A percentile compares a stretch with the other conserved stretches of the same genome.
phyloP scores from a whole-genome alignment of 2,113 vertebrate species.

The Laterallus jamaicensis region DNA sequence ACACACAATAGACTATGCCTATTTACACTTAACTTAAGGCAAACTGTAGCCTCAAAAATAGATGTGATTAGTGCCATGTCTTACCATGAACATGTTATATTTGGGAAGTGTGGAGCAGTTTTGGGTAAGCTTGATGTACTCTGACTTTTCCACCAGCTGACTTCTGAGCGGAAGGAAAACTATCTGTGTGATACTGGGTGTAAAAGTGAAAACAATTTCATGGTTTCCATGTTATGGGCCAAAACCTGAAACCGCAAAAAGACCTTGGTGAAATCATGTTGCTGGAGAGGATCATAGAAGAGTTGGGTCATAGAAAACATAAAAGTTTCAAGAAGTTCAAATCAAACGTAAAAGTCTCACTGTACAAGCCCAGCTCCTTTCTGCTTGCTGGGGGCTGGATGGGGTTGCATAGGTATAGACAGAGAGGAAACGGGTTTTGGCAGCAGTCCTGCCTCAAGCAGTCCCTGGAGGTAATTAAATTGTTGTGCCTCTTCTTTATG shows the following conservation, averaged over 20 bases:
- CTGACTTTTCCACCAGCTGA: neutral
- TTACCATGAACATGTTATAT: neutral
- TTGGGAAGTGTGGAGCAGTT: neutral
- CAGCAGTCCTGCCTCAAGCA: neutral
- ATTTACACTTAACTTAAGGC: constrained; percentile 11
- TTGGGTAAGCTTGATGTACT: neutral
- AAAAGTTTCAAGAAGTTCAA: neutral
- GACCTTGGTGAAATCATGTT: neutral
- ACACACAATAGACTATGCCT: neutral
- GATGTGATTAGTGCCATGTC: neutral
- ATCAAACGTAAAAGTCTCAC: neutral
- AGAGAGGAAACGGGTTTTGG: neutral
- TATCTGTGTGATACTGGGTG: accelerated
- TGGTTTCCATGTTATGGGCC: accelerated
- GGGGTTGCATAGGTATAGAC: neutral
- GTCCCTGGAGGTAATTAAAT: neutral
- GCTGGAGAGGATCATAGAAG: neutral
- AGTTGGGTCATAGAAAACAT: neutral
- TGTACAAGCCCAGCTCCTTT: neutral
- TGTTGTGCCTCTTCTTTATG: neutral
- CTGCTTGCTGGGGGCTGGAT: neutral
- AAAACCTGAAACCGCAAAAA: neutral
- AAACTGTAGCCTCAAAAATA: neutral
- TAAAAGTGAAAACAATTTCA: neutral
- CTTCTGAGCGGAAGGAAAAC: neutral